phyloP scores from a whole-genome alignment of 1,140 invertebrate species.

The Philopotamus ludificatus region DNA sequence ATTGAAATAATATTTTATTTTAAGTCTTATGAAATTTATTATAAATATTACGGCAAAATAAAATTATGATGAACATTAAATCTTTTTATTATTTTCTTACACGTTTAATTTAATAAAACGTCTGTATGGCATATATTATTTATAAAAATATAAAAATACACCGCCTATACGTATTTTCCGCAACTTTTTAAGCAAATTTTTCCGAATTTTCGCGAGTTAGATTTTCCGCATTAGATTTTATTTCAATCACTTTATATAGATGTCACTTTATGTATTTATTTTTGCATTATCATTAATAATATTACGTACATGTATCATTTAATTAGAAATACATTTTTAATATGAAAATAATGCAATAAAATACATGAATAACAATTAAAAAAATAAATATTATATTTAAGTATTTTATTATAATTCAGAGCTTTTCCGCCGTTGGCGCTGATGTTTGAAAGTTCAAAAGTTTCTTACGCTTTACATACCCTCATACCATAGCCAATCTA shows the following conservation, averaged over 20 bases:
- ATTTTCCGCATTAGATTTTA: constrained; percentile 13
- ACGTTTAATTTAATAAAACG: not conserved
- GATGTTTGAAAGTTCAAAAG: too few species aligned
- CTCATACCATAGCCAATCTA: too few species aligned
- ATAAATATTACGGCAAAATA: constrained; percentile 25
- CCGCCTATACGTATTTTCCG: constrained; percentile 4
- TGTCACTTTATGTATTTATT: constrained; percentile 11
- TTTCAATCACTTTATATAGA: constrained; percentile 9
- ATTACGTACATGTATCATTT: too few species aligned
- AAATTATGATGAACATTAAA: constrained; percentile 14
- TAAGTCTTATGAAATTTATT: not conserved
- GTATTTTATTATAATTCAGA: too few species aligned
- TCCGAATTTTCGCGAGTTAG: not conserved
- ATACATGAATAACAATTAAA: too few species aligned
- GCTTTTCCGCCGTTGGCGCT: not conserved
- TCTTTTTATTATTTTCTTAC: not conserved
- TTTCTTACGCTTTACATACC: too few species aligned
- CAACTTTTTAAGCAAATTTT: not conserved
- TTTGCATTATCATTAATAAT: not conserved
- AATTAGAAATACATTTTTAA: too few species aligned
- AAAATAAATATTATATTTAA: too few species aligned
- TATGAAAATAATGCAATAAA: too few species aligned
- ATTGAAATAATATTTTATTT: constrained; percentile 10
- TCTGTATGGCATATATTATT: not conserved
- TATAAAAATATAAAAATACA: not conserved